A percentile compares a stretch with the other conserved stretches of the same genome.
These are phyloP conservation scores for Phaenicophaeus curvirostris DNA, from an alignment of 2,797 vertebrate genomes.

Conservation along the genomic window DNA sequence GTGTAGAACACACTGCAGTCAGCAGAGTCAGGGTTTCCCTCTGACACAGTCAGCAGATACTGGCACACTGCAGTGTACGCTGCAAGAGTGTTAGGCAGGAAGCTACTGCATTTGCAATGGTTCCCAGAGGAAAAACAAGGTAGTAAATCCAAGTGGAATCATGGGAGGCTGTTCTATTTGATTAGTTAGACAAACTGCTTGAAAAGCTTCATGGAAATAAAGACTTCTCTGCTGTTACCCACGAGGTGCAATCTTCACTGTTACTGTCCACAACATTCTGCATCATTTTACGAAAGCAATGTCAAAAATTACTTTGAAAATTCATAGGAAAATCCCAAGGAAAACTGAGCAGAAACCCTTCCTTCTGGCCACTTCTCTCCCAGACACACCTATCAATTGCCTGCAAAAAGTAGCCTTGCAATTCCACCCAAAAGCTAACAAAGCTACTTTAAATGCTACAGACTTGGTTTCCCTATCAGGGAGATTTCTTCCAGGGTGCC, in stretches of 20 bases:
- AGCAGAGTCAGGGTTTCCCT: background rate
- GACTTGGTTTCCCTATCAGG: background rate
- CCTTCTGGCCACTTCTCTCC: background rate
- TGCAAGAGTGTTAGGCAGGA: background rate
- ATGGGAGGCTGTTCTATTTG: background rate
- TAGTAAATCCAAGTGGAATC: background rate
- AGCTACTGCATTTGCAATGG: background rate
- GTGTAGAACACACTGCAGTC: background rate
- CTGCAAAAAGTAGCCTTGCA: background rate
- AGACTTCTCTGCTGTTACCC: background rate
- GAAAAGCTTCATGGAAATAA: background rate
- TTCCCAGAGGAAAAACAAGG: background rate
- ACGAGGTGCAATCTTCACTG: background rate
- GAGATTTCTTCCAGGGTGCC: background rate
- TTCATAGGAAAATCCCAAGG: background rate
- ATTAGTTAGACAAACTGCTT: conserved; percentile 3
- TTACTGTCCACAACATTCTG: background rate
- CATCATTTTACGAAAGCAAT: background rate
- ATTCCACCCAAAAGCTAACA: background rate
- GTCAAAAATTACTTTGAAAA: background rate
- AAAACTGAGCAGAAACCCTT: background rate
- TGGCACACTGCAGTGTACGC: background rate
- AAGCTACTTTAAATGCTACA: background rate
- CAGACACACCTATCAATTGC: background rate
- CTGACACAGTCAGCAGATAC: background rate